Base-by-base conservation (phyloP, 2,113 vertebrate genomes). In the Gorsachius goisagi region DNA sequence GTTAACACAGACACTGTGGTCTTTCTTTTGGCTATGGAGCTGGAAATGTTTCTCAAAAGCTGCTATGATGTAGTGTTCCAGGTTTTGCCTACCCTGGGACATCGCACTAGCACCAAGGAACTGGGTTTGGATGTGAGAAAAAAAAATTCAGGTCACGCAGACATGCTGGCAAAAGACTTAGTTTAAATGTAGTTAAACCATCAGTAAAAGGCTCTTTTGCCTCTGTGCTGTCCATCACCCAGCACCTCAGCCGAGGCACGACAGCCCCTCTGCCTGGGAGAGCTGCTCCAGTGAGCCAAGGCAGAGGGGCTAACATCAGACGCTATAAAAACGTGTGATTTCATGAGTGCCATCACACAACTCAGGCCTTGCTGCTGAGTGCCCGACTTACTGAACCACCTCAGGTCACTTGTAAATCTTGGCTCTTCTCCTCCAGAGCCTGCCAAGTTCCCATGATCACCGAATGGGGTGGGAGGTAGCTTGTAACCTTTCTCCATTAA, bases 341-440 rank as follows among this genome's bases (percentile, higher is more conserved):
- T 81, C 58, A 58, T 12, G 33, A 80, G 73, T 58, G 55, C 20
- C 80, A 81, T 30, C 83, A 50, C 39, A 66, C 6, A 15, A 27
- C 37, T 71, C 63, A 35, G 33, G 56, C 63, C 33, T 67, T 26
- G 20, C 56, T 89, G 73, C 32, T 58, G 79, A 59, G 49, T 39
- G 26, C 27, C 64, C 0, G 0, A 52, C 2, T 6, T 33, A 75
- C n/a, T 47, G 67, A 85, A 76, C 47, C 0, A 0, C 49, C 62
- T 72, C 50, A 60, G 26, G 66, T 63, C 58, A 59, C 80, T 91
- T 67, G 45, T 79, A 88, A 92, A 66, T 32, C 77, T 82, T 80
- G 66, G 55, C 50, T 74, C 55, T 74, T 94, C 89, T 93, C 53
- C 84, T 82, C 71, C 82, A 69, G 59, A 90, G 75, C 45, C 69